Conservation (phyloP, 37 sponge, comb jelly and placozoan genomes). For the Ianthella basta region DNA sequence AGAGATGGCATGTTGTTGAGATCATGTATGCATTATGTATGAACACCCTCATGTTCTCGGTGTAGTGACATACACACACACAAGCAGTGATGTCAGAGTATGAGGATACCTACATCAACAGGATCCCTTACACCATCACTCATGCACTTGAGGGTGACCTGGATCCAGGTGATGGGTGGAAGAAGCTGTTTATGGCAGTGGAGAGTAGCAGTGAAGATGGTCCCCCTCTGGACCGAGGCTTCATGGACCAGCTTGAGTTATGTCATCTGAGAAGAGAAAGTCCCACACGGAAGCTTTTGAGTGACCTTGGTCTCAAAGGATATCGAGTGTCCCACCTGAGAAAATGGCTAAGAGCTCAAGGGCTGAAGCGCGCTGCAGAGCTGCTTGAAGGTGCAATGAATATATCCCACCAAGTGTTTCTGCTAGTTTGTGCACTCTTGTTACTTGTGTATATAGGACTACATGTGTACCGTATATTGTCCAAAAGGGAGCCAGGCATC, state of each 20-base stretch:
- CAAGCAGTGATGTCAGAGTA: not conserved
- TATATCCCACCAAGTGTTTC: not conserved
- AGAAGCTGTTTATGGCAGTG: not conserved
- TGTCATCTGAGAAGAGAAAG: not conserved
- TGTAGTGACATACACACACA: not conserved
- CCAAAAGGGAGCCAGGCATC: not conserved
- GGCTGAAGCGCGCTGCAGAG: not conserved
- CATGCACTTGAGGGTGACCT: not conserved
- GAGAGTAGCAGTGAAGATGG: not conserved
- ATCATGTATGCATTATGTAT: too few relatives aligned
- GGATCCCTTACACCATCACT: not conserved
- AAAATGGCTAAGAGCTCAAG: not conserved
- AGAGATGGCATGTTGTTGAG: too few relatives aligned
- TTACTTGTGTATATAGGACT: not conserved
- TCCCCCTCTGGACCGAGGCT: conserved; percentile 7
- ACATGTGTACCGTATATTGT: not conserved
- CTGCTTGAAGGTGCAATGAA: conserved; percentile 2
- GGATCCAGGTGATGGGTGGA: not conserved
- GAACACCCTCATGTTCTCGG: too few relatives aligned
- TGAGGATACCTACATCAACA: conserved; percentile 6
- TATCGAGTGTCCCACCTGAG: not conserved
- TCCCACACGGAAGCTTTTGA: not conserved
- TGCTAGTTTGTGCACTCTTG: not conserved
- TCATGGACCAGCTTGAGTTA: not conserved
- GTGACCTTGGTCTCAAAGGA: conserved; percentile 10